phyloP scores from a whole-genome alignment of 2,113 vertebrate genomes.

The Festucalex cinctus region DNA sequence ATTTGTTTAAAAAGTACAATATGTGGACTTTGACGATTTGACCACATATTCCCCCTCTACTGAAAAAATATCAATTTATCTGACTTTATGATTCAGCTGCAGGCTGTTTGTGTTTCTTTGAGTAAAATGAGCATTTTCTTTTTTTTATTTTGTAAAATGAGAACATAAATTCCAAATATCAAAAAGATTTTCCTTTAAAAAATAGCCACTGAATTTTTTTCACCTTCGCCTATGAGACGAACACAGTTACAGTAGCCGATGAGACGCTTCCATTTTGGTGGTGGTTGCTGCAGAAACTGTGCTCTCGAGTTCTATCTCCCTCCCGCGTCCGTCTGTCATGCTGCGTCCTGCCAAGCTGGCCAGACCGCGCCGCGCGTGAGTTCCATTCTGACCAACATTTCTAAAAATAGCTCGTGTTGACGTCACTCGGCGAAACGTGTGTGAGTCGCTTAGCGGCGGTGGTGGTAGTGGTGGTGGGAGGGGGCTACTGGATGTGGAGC shows the following conservation, averaged over 20 bases:
- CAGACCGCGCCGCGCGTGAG: slow-evolving; percentile 50
- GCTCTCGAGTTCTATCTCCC: slow-evolving; percentile 15
- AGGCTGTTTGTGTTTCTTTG: not conserved
- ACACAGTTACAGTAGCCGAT: not conserved
- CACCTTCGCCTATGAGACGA: not conserved
- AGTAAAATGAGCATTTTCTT: not conserved
- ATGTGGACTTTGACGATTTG: no score
- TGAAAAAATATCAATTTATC: no score
- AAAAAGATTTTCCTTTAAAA: no score
- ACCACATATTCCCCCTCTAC: no score
- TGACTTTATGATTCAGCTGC: no score
- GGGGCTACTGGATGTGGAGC: not conserved
- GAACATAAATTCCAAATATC: no score
- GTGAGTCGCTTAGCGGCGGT: slow-evolving; percentile 42
- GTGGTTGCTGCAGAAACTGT: not conserved
- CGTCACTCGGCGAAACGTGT: slow-evolving; percentile 67
- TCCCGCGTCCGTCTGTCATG: slow-evolving; percentile 28
- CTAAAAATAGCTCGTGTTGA: slow-evolving; percentile 70
- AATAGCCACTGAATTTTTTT: no score
- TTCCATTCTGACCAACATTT: slow-evolving; percentile 66
- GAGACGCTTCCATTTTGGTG: not conserved
- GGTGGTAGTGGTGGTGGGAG: not conserved
- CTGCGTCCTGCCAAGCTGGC: slow-evolving; percentile 43
- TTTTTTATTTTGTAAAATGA: not conserved
- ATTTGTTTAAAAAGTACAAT: no score